phyloP scores from a whole-genome alignment of 2,113 vertebrate species.

The Myiagra hebetior region DNA sequence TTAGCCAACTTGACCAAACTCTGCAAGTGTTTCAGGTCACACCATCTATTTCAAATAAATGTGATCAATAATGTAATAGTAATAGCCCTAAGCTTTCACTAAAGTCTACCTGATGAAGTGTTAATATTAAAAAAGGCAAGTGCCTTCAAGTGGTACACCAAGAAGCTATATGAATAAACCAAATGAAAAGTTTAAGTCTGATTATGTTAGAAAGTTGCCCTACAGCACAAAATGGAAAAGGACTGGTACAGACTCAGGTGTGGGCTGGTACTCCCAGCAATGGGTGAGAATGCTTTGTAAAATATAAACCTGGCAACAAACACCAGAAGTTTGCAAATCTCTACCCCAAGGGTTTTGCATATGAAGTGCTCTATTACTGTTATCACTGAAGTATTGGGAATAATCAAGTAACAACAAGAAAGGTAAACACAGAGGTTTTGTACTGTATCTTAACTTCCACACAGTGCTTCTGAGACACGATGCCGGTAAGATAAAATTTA shows the following conservation, averaged over 20 bases:
- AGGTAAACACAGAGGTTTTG: conserved; percentile 17
- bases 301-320: conserved; percentile 25
- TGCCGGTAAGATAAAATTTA: background rate
- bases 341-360: conserved; percentile 32
- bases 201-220: background rate
- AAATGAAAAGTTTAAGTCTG: background rate
- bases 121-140: background rate
- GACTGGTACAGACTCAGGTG: background rate
- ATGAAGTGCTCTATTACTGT: conserved; percentile 28
- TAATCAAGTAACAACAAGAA: conserved; percentile 22
- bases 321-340: conserved; percentile 23
- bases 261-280: background rate
- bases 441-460: background rate
- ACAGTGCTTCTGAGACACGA: background rate
- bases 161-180: background rate
- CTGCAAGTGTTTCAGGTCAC: background rate
- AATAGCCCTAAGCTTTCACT: background rate
- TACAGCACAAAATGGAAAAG: background rate
- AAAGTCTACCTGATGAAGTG: background rate
- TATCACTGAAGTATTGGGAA: conserved; percentile 40
- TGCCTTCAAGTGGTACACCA: background rate
- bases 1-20: background rate
- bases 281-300: background rate
- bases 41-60: background rate
- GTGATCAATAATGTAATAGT: background rate